Evolutionary conservation across 2,888 invertebrate genomes (phyloP).

Genomic region (Trimorus sp.): DNA sequence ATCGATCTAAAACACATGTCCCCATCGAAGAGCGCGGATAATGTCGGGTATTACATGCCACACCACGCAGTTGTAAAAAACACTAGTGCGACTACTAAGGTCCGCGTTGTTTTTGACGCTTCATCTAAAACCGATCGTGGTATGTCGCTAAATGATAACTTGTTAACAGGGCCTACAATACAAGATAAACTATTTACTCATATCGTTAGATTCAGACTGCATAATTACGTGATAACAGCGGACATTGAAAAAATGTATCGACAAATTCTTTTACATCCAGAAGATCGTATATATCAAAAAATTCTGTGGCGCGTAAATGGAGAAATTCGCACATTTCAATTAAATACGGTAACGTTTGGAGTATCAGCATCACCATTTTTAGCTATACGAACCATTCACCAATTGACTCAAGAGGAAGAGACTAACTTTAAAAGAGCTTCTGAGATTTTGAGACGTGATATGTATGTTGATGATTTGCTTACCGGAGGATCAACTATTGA

Average conservation of each 20-base stretch:
- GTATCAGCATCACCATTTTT: slow-evolving; percentile 10
- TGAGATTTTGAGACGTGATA: slow-evolving; percentile 1
- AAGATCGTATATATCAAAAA: slow-evolving; percentile 50
- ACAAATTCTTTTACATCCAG: slow-evolving; percentile 12
- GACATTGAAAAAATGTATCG: slow-evolving; percentile 59
- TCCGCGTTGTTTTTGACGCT: slow-evolving; percentile 47
- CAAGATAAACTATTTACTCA: slow-evolving; percentile 34
- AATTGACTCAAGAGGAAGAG: slow-evolving; percentile 19
- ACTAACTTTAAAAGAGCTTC: background rate
- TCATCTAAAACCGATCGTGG: slow-evolving; percentile 16
- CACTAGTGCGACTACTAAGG: background rate
- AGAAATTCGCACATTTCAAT: slow-evolving; percentile 4
- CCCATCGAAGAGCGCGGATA: background rate
- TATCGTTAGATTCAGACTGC: slow-evolving; percentile 34
- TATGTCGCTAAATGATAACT: slow-evolving; percentile 28
- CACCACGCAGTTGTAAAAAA: slow-evolving; percentile 63
- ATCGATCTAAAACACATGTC: slow-evolving; percentile 56
- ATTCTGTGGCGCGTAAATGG: slow-evolving; percentile 38
- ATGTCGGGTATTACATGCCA: slow-evolving; percentile 55
- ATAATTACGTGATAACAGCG: slow-evolving; percentile 36
- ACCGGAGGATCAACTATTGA: background rate
- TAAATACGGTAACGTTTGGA: slow-evolving; percentile 41
- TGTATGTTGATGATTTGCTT: slow-evolving; percentile 30
- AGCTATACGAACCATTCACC: slow-evolving; percentile 10
- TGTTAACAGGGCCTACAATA: slow-evolving; percentile 36